These are phyloP conservation scores for Pipistrellus kuhlii DNA, from an alignment of 2,797 vertebrate genomes.

Conservation along the genomic window DNA sequence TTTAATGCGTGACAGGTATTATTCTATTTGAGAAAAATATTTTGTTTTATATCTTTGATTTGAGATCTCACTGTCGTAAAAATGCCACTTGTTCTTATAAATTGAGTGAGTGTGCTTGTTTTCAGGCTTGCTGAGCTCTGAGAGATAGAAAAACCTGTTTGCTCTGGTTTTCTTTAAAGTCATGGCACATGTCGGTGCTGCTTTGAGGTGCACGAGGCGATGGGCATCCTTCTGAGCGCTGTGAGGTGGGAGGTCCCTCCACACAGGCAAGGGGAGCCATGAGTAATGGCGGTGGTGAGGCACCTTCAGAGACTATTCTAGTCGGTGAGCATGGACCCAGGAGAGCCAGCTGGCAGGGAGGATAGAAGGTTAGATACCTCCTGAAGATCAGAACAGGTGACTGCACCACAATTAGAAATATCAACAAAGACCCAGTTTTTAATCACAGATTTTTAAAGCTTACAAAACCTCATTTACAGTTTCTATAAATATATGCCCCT, in stretches of 20 bases:
- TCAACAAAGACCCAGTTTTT: not conserved
- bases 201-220: not conserved
- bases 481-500: not conserved
- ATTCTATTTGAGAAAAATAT: constrained; percentile 35
- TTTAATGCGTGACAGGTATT: not conserved
- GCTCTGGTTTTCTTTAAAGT: not conserved
- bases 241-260: not conserved
- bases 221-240: not conserved
- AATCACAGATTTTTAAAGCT: constrained; percentile 3
- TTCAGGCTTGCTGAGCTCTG: not conserved
- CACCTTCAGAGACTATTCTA: not conserved
- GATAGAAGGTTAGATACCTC: not conserved
- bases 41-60: constrained; percentile 12
- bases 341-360: not conserved
- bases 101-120: not conserved
- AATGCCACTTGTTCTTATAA: constrained; percentile 7
- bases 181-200: not conserved
- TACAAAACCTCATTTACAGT: not conserved
- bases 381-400: not conserved
- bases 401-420: not conserved
- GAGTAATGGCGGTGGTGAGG: not conserved
- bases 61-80: constrained; percentile 11
- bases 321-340: not conserved
- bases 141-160: not conserved
- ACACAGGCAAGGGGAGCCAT: not conserved